Evolutionary conservation across 2,113 vertebrate genomes (phyloP), one percentile per base, ranked within the genome.

Genomic region (Hucho hucho): DNA sequence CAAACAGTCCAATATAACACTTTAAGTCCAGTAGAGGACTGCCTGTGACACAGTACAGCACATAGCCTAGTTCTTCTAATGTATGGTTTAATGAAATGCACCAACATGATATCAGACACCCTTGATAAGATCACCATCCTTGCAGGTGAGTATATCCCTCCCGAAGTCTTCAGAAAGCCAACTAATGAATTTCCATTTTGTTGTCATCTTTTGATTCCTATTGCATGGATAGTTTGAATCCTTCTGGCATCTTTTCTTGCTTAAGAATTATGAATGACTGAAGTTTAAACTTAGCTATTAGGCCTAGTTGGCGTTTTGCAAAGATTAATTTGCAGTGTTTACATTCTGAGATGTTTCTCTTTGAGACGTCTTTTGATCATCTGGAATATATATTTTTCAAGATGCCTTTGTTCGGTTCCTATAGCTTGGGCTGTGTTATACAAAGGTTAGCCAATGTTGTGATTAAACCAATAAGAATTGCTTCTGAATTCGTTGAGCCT

Each of bases 401-500:
- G 74, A 86, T 84, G 83, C 85, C 80, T 89, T 81, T 81, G 78
- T 78, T 85, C 75, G 86, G 84, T 83, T 90, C 83, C 84, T 82
- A 84, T 85, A 81, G 86, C 87, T 89, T 88, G 88, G 86, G 89
- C 84, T 84, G 86, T 83, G 58, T 69, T 66, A 47, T 86, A 89
- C 89, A 87, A 77, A 80, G 83, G 84, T 83, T 90, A 83, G 87
- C 87, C 68, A 85, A 81, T 70, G 85, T 85, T 88, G 89, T 91
- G 91, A 93, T 88, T 91, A 91, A 93, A 89, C 83, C 79, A 87
- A 91, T 37, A 37, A 56, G 37, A 76, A 76, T 66, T 80, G n/a
- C n/a, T 47, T 87, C 91, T 84, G 70, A 86, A 92, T 88, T 91
- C 92, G 86, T 91, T 89, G 87, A 89, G 89, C 87, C 77, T 77